Conservation (phyloP, 2,888 invertebrate genomes). For the Orgyia antiqua region DNA sequence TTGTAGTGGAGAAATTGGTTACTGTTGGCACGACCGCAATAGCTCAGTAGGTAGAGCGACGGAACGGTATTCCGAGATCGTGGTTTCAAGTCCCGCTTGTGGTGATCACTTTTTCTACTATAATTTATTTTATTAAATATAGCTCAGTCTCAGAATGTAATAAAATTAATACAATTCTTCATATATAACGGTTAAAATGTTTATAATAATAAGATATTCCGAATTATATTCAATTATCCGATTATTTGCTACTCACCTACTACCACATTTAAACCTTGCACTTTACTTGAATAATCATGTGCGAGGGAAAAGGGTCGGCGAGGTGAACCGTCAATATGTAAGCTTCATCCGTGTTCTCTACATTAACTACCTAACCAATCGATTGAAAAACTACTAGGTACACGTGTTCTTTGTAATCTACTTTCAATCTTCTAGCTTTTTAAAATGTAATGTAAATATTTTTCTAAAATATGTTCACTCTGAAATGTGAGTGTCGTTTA, state of each 20-base stretch:
- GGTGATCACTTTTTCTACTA: too few species aligned
- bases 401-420: conserved; percentile 20
- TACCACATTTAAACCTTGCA: conserved; percentile 62
- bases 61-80: too few species aligned
- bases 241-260: conserved; percentile 63
- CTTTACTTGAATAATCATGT: conserved; percentile 74
- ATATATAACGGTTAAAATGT: too few species aligned
- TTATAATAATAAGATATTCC: conserved; percentile 34
- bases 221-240: conserved; percentile 40
- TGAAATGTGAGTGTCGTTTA: too few species aligned
- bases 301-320: conserved; percentile 52
- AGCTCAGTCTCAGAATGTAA: conserved; percentile 28
- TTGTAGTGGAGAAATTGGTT: too few species aligned
- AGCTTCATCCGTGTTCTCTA: conserved; percentile 30
- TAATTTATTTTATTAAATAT: too few species aligned
- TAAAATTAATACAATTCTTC: too few species aligned
- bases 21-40: too few species aligned
- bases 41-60: too few species aligned
- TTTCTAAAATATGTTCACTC: too few species aligned
- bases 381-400: conserved; percentile 30
- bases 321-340: conserved; percentile 53
- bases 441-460: too few species aligned
- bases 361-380: conserved; percentile 13
- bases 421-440: conserved; percentile 20
- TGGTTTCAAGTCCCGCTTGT: too few species aligned